phyloP scores from a whole-genome alignment of 1,140 invertebrate species.

The Drosophila mauritiana region DNA sequence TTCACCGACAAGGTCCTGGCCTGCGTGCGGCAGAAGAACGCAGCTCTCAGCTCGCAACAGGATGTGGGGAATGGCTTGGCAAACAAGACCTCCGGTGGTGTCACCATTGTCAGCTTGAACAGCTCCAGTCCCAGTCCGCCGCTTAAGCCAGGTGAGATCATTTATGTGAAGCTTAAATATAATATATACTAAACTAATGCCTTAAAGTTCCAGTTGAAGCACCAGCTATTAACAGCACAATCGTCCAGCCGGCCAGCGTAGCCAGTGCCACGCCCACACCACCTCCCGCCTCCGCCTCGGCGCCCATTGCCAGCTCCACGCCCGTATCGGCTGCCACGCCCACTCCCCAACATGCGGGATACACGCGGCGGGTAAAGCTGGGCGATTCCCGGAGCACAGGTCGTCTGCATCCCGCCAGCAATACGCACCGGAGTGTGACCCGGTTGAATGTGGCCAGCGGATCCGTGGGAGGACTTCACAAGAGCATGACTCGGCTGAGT shows the following conservation, averaged over 20 bases:
- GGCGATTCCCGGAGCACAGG: conserved; percentile 90
- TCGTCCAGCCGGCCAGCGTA: conserved; percentile 24
- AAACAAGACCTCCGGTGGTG: conserved; percentile 88
- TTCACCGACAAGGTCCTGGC: conserved; percentile 91
- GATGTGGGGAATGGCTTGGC: conserved; percentile 86
- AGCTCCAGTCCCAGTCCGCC: conserved; percentile 53
- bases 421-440: conserved; percentile 90
- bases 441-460: conserved; percentile 89
- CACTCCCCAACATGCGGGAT: conserved; percentile 85
- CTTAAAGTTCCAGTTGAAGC: conserved; percentile 20
- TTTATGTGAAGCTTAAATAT: neutral
- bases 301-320: conserved; percentile 49
- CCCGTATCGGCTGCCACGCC: conserved; percentile 40
- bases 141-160: conserved; percentile 42
- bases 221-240: conserved; percentile 35
- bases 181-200: neutral
- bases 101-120: conserved; percentile 91
- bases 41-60: conserved; percentile 75
- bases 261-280: conserved; percentile 28
- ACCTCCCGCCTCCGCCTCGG: conserved; percentile 12
- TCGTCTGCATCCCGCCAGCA: conserved; percentile 87
- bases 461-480: conserved; percentile 91
- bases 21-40: conserved; percentile 89
- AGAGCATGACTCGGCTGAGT: conserved; percentile 92
- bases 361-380: conserved; percentile 87